These are phyloP conservation scores for Glaucopsyche alexis DNA, from an alignment of 2,888 invertebrate species.

Conservation along the genomic window DNA sequence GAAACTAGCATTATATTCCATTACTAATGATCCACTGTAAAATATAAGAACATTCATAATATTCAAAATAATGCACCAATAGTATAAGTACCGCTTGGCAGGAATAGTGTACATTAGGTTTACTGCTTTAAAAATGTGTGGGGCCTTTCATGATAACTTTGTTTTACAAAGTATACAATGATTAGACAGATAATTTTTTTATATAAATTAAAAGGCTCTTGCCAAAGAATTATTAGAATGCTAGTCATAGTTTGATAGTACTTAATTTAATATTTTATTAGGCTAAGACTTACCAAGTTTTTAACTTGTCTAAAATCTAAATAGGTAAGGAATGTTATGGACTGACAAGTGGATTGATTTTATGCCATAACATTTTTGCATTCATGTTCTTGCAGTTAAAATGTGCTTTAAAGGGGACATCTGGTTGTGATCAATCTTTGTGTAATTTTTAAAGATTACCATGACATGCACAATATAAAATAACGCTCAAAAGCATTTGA, in stretches of 20 bases:
- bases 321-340: no score
- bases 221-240: constrained; percentile 33
- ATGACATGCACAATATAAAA: background rate
- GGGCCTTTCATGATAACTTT: constrained; percentile 52
- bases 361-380: background rate
- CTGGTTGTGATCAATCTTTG: background rate
- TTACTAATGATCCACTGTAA: constrained; percentile 1
- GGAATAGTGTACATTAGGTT: constrained; percentile 39
- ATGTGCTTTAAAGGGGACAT: background rate
- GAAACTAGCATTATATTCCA: background rate
- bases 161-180: constrained; percentile 41
- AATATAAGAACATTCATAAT: background rate
- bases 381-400: background rate
- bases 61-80: constrained; percentile 27
- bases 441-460: background rate
- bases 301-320: background rate
- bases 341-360: background rate
- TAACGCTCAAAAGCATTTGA: background rate
- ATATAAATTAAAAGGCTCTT: constrained; percentile 36
- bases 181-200: constrained; percentile 32
- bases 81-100: constrained; percentile 35
- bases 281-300: background rate
- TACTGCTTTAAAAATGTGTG: constrained; percentile 48
- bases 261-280: background rate
- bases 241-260: constrained; percentile 32